A percentile compares a stretch with the other conserved stretches of the same genome.
Conservation (phyloP, 2,113 vertebrate species). For the Pseudois nayaur region DNA sequence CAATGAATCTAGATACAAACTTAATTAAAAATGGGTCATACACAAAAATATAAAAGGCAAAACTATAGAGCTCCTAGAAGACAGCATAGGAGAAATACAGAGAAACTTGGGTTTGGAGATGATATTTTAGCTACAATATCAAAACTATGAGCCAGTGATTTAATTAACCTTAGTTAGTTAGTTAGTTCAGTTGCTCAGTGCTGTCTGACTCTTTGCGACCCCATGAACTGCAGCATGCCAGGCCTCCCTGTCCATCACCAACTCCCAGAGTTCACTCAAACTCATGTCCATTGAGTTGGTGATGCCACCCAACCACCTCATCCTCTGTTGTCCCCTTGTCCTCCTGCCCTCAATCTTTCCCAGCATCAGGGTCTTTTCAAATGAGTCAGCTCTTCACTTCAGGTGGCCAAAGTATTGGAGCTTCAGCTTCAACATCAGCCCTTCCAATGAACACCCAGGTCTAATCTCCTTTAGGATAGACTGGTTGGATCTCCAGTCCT, state of each 20-base stretch:
- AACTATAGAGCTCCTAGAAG: neutral
- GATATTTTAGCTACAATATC: neutral
- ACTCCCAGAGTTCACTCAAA: neutral
- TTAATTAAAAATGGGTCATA: neutral
- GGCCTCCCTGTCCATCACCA: neutral
- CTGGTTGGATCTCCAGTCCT: neutral
- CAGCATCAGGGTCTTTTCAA: neutral
- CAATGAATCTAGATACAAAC: neutral
- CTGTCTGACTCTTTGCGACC: accelerated
- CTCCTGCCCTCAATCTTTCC: neutral
- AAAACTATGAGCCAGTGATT: neutral
- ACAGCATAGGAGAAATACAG: neutral
- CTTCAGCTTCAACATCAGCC: neutral
- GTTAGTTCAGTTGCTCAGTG: neutral
- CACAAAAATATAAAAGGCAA: neutral
- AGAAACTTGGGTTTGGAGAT: neutral
- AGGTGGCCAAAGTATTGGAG: neutral
- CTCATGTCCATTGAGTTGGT: neutral
- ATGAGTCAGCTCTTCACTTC: neutral
- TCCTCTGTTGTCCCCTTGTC: neutral
- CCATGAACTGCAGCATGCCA: neutral
- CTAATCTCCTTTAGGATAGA: neutral
- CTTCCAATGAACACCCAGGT: neutral
- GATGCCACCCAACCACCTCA: neutral
- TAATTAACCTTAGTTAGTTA: neutral